Base-by-base conservation (phyloP, 2,113 vertebrate genomes). In the Triplophysa rosa region DNA sequence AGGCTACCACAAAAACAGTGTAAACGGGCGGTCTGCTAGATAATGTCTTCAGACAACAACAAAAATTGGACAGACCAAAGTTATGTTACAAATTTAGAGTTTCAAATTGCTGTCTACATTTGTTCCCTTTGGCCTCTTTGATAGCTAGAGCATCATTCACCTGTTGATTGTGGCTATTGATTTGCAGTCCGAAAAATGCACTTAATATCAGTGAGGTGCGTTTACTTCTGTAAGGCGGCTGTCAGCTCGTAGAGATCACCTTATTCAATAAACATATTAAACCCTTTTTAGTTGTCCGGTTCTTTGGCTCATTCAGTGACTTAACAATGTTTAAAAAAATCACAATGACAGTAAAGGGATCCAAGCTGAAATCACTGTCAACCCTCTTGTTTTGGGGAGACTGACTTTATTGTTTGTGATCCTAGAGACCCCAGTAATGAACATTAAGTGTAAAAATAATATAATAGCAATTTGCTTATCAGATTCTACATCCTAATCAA, bases 131-230 rank as follows among this genome's bases (percentile, higher is more conserved):
- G 75, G 74, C 81, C 83, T 83, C 83, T 86, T 89, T 82, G 85
- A 83, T 83, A 59, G 79, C 86, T 72, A 58, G 64, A 81, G 23
- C 86, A 81, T 85, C 83, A 87, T 88, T 92, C 83, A 88, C 85
- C 74, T 83, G 79, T 77, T 87, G 86, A 89, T 87, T 82, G 85
- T 82, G 66, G 76, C 37, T 88, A 91, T 91, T 84, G 89, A 92
- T 90, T 91, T 85, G 82, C 56, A 63, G 68, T 71, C 67, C 6
- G 26, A 47, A 24, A 72, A 73, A 69, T 67, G 78, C 80, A 87
- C 86, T 85, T 86, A 90, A 89, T 88, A 88, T 85, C 69, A 21
- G 42, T 23, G 67, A 64, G 17, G 24, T 33, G 66, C 66, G 40
- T 47, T 71, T 12, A 21, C 26, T 37, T 71, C 67, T 61, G 23